These are phyloP conservation scores for Molanna angustata DNA, from an alignment of 2,888 invertebrate species.

Conservation along the genomic window DNA sequence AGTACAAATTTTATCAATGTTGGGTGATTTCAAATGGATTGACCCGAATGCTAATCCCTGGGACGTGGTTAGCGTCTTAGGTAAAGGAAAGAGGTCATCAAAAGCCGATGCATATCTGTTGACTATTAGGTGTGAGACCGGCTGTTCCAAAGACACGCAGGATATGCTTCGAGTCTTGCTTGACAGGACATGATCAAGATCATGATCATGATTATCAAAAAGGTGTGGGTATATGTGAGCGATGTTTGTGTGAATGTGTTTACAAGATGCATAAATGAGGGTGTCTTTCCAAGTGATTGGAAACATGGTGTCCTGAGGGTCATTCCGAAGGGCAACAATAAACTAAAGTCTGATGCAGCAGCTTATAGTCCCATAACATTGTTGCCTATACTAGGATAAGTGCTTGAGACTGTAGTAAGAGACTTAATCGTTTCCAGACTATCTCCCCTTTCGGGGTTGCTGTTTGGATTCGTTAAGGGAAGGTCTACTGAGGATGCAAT, in stretches of 20 bases:
- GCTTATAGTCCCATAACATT: not conserved
- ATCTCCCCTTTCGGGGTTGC: not conserved
- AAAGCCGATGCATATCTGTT: no score
- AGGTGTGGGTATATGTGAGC: no score
- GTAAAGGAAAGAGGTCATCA: no score
- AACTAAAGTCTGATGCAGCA: not conserved
- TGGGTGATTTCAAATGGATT: no score
- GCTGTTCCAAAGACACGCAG: no score
- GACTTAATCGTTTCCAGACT: not conserved
- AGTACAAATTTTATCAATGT: no score
- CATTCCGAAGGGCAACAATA: not conserved
- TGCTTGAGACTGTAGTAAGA: not conserved
- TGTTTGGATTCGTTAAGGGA: not conserved
- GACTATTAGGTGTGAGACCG: no score
- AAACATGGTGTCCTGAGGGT: not conserved
- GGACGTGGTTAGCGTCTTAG: no score
- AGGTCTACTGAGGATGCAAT: not conserved
- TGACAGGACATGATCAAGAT: not conserved
- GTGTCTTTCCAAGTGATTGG: not conserved
- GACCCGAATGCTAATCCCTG: no score
- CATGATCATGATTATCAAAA: not conserved
- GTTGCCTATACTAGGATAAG: not conserved
- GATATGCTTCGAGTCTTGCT: no score
- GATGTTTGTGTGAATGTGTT: not conserved
- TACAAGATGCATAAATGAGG: not conserved